Conservation (phyloP, 64 coral and sea anemone species). For the Porites lutea region DNA sequence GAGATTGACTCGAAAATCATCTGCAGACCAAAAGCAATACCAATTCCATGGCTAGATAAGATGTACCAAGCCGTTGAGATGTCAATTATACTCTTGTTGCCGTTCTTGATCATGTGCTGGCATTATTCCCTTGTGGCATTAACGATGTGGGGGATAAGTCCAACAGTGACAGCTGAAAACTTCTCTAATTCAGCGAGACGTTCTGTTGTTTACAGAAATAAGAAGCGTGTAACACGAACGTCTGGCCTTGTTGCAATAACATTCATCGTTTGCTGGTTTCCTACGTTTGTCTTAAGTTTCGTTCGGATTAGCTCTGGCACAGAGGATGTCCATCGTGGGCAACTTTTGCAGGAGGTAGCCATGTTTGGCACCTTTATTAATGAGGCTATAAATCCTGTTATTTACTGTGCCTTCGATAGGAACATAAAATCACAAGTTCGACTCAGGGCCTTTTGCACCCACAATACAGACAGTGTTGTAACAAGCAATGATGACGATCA, state of each 20-base stretch:
- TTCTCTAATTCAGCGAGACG: neutral
- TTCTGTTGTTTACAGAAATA: neutral
- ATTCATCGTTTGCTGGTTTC: conserved; percentile 48
- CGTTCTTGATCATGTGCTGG: conserved; percentile 10
- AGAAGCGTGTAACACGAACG: conserved; percentile 40
- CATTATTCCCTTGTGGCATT: conserved; percentile 3
- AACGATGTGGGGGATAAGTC: conserved; percentile 5
- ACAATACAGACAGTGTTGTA: neutral
- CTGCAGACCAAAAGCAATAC: conserved; percentile 18
- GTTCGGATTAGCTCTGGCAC: conserved; percentile 6
- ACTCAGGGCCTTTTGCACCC: neutral
- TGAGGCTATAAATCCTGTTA: conserved; percentile 42
- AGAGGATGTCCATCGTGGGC: neutral
- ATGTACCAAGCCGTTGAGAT: conserved; percentile 29
- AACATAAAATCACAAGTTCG: conserved; percentile 28
- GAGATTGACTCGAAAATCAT: neutral
- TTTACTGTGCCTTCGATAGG: conserved; percentile 55
- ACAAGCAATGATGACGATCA: neutral
- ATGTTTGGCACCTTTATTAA: conserved; percentile 53
- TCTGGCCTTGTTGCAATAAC: conserved; percentile 27
- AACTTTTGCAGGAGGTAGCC: conserved; percentile 2
- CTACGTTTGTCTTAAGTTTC: conserved; percentile 18
- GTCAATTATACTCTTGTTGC: neutral
- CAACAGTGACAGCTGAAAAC: neutral
- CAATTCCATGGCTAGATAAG: conserved; percentile 48